A percentile compares a stretch with the other conserved stretches of the same genome.
Conservation (phyloP, 2,113 vertebrate species). For the Ctenomys sociabilis region DNA sequence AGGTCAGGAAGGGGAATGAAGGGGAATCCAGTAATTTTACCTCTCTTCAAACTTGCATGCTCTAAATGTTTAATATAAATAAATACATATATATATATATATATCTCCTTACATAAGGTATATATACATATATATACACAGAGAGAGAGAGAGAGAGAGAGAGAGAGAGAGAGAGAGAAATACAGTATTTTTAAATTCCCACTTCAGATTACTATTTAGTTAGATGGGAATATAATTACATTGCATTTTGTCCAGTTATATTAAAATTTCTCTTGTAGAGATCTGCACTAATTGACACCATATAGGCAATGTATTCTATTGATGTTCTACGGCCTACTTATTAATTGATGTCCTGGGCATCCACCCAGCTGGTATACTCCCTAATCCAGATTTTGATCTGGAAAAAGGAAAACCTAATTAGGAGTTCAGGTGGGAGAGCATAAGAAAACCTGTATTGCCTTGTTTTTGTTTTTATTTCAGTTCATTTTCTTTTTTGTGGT, state of each 20-base stretch:
- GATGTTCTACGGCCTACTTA: slow-evolving; percentile 57
- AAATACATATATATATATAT: no score
- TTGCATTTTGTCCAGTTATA: slow-evolving; percentile 16
- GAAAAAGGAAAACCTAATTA: slow-evolving; percentile 62
- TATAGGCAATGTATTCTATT: slow-evolving; percentile 49
- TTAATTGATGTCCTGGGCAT: slow-evolving; percentile 60
- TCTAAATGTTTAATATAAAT: no score
- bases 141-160: no score
- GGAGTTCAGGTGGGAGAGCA: not conserved
- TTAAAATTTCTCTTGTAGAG: slow-evolving; percentile 37
- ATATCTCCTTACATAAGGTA: no score
- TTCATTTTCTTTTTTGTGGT: slow-evolving; percentile 20
- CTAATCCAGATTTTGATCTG: slow-evolving; percentile 70
- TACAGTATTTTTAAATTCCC: slow-evolving; percentile 33
- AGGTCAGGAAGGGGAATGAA: not conserved
- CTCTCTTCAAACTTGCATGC: not conserved
- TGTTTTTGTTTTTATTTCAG: not conserved
- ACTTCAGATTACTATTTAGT: not conserved
- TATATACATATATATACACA: no score
- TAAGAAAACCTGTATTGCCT: not conserved
- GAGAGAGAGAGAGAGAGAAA: not conserved
- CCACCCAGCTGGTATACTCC: slow-evolving; percentile 37
- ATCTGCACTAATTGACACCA: slow-evolving; percentile 17
- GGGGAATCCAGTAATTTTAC: not conserved
- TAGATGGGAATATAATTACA: not conserved